A percentile compares a stretch with the other conserved stretches of the same genome.
These are phyloP conservation scores for Onychostruthus taczanowskii DNA, from an alignment of 2,113 vertebrate species.

Conservation along the genomic window DNA sequence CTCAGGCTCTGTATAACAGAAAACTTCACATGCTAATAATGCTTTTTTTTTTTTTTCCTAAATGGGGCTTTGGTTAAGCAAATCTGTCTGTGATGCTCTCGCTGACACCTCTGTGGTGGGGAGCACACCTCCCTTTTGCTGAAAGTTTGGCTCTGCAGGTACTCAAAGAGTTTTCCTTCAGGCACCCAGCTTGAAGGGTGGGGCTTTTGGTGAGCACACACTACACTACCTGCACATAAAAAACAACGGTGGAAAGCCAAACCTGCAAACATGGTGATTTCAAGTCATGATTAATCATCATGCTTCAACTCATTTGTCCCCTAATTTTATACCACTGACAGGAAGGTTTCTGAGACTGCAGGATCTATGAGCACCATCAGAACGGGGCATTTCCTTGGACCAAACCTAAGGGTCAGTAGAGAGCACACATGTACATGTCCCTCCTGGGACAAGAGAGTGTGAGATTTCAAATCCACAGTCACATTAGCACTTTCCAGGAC, in stretches of 20 bases:
- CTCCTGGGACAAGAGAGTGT: neutral
- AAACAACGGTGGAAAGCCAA: neutral
- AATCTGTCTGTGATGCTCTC: neutral
- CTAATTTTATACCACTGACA: neutral
- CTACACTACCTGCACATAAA: neutral
- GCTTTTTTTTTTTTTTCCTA: neutral
- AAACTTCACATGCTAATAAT: neutral
- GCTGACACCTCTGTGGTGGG: fast-evolving
- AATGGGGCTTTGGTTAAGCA: neutral
- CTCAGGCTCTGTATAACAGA: neutral
- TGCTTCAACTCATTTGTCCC: neutral
- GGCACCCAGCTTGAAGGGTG: neutral
- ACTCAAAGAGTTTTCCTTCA: neutral
- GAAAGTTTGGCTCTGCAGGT: neutral
- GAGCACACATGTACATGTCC: fast-evolving
- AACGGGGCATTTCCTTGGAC: neutral
- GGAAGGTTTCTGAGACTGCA: neutral
- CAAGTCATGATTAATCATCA: neutral
- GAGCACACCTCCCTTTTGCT: neutral
- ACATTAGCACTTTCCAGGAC: neutral
- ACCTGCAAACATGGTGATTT: neutral
- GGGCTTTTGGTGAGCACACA: neutral
- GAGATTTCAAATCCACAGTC: neutral
- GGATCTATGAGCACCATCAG: neutral
- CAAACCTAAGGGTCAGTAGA: neutral